A percentile compares a stretch with the other conserved stretches of the same genome.
These are phyloP conservation scores for Thinocorus orbignyianus DNA, from an alignment of 2,113 vertebrate species.

Conservation along the genomic window DNA sequence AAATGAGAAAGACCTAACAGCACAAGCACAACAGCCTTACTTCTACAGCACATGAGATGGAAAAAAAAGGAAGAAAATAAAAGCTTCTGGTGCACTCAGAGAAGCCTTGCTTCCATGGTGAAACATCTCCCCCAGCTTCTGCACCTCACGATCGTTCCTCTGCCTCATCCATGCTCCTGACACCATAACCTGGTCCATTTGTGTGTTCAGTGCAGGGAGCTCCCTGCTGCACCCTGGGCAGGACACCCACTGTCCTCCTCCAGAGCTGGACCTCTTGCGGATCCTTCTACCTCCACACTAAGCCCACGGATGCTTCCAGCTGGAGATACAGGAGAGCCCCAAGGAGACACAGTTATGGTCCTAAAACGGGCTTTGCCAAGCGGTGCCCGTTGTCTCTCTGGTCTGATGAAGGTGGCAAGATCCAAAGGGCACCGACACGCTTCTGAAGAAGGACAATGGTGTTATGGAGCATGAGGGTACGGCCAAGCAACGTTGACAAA, in stretches of 20 bases:
- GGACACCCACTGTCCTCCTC: neutral
- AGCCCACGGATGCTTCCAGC: neutral
- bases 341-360: accelerated
- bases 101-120: neutral
- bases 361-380: neutral
- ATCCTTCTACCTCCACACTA: neutral
- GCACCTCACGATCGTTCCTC: accelerated
- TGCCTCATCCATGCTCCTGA: neutral
- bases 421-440: neutral
- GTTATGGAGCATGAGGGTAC: accelerated
- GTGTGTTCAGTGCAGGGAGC: neutral
- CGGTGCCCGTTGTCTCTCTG: accelerated
- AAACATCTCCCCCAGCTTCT: neutral
- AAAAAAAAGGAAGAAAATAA: neutral
- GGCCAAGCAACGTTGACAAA: accelerated
- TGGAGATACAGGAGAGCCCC: accelerated
- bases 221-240: neutral
- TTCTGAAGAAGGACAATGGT: accelerated
- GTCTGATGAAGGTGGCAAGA: accelerated
- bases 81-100: neutral
- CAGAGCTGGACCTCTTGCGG: neutral
- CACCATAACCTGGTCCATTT: accelerated
- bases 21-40: neutral
- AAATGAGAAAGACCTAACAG: neutral
- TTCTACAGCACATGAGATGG: neutral